phyloP scores from a whole-genome alignment of 2,113 vertebrate species.

The Charina bottae region DNA sequence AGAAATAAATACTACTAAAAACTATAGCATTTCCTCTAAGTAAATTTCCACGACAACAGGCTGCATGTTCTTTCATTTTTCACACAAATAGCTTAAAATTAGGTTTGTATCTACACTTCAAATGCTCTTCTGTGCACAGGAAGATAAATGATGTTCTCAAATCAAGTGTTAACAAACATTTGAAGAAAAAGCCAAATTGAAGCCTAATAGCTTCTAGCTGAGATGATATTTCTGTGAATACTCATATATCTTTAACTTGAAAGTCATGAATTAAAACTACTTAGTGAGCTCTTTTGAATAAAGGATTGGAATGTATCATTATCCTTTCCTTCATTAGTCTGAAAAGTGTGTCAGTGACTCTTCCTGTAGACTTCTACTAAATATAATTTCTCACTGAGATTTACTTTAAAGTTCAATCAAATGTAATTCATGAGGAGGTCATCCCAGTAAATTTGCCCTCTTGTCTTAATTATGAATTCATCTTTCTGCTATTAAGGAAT shows the following conservation, averaged over 20 bases:
- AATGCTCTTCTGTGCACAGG: conserved; percentile 12
- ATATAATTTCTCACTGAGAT: conserved; percentile 63
- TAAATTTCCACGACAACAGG: neutral
- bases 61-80: neutral
- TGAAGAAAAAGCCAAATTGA: conserved; percentile 48
- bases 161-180: conserved; percentile 56
- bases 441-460: conserved; percentile 68
- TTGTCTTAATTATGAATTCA: conserved; percentile 56
- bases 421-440: conserved; percentile 69
- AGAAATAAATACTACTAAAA: neutral
- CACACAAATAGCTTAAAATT: conserved; percentile 8
- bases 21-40: neutral
- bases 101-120: conserved; percentile 3
- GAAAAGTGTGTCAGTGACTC: conserved; percentile 61
- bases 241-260: conserved; percentile 50
- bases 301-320: conserved; percentile 61
- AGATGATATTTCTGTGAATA: conserved; percentile 54
- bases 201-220: conserved; percentile 65
- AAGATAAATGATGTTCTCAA: conserved; percentile 35
- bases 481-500: conserved; percentile 61
- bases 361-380: conserved; percentile 45
- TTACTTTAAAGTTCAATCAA: conserved; percentile 76
- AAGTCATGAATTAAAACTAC: conserved; percentile 64
- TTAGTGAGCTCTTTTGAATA: conserved; percentile 62
- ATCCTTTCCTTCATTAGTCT: conserved; percentile 46